These are phyloP conservation scores for Pantherophis guttatus DNA, from an alignment of 2,113 vertebrate species.

Conservation along the genomic window DNA sequence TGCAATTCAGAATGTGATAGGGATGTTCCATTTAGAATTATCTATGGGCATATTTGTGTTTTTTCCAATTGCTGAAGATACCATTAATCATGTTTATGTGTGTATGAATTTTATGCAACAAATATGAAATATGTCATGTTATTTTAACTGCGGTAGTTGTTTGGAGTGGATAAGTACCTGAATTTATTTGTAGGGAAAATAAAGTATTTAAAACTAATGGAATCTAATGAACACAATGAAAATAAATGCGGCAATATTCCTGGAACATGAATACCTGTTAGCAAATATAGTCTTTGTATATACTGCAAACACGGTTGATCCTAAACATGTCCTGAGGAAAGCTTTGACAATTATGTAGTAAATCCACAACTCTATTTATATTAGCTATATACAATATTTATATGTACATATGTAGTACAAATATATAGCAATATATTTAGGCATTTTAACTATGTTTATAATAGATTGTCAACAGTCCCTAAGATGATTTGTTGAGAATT, in stretches of 20 bases:
- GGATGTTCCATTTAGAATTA: neutral
- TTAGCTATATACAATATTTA: neutral
- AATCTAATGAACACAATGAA: neutral
- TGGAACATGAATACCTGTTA: fast-evolving
- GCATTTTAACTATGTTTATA: slow-evolving; percentile 31
- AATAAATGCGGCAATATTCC: neutral
- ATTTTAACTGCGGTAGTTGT: neutral
- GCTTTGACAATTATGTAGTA: neutral
- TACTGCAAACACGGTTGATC: neutral
- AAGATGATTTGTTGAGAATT: slow-evolving; percentile 37
- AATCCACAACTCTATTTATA: neutral
- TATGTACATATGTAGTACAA: neutral
- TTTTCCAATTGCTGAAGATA: neutral
- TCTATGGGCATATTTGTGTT: neutral
- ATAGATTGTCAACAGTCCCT: slow-evolving; percentile 49
- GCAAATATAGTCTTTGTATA: neutral
- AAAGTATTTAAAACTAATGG: neutral
- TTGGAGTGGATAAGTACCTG: neutral
- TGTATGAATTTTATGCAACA: neutral
- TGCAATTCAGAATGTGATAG: neutral
- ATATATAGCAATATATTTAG: slow-evolving; percentile 5
- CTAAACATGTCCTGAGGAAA: neutral
- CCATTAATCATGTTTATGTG: neutral
- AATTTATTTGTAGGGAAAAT: neutral
- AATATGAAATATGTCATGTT: too few species aligned